These are phyloP conservation scores for Calameuta pallipes DNA, from an alignment of 2,888 invertebrate species.

Conservation along the genomic window DNA sequence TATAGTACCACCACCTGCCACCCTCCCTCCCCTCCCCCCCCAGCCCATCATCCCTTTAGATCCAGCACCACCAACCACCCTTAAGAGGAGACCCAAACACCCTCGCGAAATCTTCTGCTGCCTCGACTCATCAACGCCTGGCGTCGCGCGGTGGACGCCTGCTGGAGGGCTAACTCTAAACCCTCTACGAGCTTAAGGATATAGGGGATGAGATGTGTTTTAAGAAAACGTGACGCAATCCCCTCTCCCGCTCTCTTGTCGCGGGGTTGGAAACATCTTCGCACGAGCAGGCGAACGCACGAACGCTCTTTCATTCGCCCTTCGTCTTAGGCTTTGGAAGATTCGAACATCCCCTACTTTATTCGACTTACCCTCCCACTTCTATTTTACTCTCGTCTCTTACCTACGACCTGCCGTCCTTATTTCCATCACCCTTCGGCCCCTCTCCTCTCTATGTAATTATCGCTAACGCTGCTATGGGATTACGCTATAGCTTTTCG, in stretches of 20 bases:
- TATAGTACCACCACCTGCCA: slow-evolving; percentile 4
- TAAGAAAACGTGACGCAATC: slow-evolving; percentile 38
- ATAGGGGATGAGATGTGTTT: slow-evolving; percentile 43
- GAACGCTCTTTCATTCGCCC: slow-evolving; percentile 6
- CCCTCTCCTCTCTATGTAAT: not conserved
- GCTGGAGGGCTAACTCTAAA: slow-evolving; percentile 5
- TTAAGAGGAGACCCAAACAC: slow-evolving; percentile 35
- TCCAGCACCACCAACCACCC: slow-evolving; percentile 15
- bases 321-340: slow-evolving; percentile 8
- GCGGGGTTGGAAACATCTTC: not conserved
- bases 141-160: slow-evolving; percentile 18
- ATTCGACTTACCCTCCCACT: slow-evolving; percentile 14
- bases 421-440: not conserved
- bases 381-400: not conserved
- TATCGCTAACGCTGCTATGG: not conserved
- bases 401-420: not conserved
- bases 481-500: not conserved
- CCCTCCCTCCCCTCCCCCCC: slow-evolving; percentile 12
- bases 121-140: slow-evolving; percentile 56
- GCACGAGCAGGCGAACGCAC: not conserved
- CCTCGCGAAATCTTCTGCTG: slow-evolving; percentile 46
- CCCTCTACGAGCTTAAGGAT: slow-evolving; percentile 22
- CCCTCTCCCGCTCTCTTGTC: not conserved
- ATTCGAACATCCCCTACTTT: slow-evolving; percentile 10
- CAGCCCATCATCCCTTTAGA: slow-evolving; percentile 16